Conservation (phyloP, 2,113 vertebrate species). For the Ammodytes dubius region DNA sequence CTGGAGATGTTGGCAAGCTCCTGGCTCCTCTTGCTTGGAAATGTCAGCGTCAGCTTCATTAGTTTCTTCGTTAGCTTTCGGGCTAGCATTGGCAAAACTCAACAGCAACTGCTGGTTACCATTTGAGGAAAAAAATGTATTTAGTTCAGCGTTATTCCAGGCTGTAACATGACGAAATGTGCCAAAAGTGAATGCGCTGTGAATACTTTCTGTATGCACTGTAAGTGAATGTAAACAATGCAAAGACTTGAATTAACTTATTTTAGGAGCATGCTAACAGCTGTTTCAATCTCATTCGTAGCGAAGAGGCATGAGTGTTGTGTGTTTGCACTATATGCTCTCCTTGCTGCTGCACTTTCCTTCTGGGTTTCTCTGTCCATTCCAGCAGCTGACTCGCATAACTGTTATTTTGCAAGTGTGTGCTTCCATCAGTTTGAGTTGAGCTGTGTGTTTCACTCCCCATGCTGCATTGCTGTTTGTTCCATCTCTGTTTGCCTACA, state of each 20-base stretch:
- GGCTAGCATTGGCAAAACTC: no score
- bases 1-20: no score
- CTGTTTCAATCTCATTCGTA: neutral
- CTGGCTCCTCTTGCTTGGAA: no score
- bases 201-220: no score
- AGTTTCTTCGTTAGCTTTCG: no score
- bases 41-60: no score
- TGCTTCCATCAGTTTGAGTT: constrained; percentile 59
- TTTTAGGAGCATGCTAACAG: constrained; percentile 39
- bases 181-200: no score
- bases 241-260: neutral
- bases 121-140: no score
- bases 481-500: constrained; percentile 84
- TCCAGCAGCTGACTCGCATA: constrained; percentile 53
- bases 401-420: constrained; percentile 54
- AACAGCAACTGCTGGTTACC: no score
- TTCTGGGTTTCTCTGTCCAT: constrained; percentile 44
- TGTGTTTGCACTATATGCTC: constrained; percentile 14
- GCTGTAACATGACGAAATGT: no score
- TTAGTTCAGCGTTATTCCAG: no score
- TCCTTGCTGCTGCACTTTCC: constrained; percentile 27
- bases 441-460: constrained; percentile 67
- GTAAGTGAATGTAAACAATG: neutral
- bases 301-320: constrained; percentile 5
- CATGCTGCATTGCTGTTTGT: constrained; percentile 78